A percentile compares a stretch with the other conserved stretches of the same genome.
phyloP scores from a whole-genome alignment of 2,797 vertebrate species.

The Miichthys miiuy region DNA sequence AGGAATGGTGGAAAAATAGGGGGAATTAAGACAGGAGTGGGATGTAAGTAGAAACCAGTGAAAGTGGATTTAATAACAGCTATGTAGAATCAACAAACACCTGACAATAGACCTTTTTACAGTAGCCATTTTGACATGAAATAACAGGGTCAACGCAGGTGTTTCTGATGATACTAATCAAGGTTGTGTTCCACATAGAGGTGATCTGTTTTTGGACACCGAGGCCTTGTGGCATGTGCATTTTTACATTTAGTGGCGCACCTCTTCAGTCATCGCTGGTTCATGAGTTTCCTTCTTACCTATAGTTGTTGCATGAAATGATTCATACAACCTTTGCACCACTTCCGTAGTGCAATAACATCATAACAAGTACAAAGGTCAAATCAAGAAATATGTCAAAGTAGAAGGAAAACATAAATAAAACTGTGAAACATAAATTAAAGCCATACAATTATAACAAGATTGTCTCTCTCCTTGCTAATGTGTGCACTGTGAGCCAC shows the following conservation, averaged over 20 bases:
- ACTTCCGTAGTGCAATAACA: constrained; percentile 7
- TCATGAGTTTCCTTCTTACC: not conserved
- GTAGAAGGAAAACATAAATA: not conserved
- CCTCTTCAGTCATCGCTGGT: not conserved
- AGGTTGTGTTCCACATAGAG: too few species aligned
- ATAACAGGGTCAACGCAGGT: too few species aligned
- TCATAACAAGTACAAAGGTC: constrained; percentile 1
- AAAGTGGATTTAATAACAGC: constrained; percentile 1
- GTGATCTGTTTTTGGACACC: too few species aligned
- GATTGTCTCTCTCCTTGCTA: not conserved
- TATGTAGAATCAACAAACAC: not conserved
- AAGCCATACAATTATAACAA: not conserved
- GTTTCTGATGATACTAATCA: too few species aligned
- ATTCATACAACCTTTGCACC: constrained; percentile 12
- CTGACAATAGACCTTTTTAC: not conserved
- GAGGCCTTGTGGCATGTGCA: not conserved
- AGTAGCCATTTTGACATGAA: too few species aligned
- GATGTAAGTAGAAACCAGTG: not conserved
- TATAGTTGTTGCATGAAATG: not conserved
- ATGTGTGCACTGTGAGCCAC: too few species aligned
- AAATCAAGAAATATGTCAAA: not conserved
- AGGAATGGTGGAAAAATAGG: not conserved
- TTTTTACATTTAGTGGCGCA: not conserved
- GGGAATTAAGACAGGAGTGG: not conserved
- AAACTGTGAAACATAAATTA: not conserved